Percentiles rank a stretch among this genome's conserved stretches.
phyloP scores from a whole-genome alignment of 2,797 vertebrate genomes.

The Threskiornis aethiopicus region DNA sequence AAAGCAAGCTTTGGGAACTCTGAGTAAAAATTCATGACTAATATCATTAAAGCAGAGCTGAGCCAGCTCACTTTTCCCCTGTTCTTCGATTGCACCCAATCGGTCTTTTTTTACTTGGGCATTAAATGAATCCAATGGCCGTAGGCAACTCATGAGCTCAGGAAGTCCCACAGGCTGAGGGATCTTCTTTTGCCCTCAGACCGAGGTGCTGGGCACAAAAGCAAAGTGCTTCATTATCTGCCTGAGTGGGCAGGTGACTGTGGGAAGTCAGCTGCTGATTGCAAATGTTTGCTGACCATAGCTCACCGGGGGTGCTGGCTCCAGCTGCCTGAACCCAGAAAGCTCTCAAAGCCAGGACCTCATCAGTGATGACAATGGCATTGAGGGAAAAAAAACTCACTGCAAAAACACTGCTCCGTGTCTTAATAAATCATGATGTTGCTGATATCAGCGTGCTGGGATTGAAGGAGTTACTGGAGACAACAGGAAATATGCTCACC shows the following conservation, averaged over 20 bases:
- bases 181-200: neutral
- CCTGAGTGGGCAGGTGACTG: neutral
- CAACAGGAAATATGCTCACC: neutral
- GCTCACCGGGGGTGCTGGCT: neutral
- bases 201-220: neutral
- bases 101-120: neutral
- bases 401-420: neutral
- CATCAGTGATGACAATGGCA: neutral
- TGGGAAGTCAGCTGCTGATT: neutral
- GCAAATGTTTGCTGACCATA: conserved; percentile 15
- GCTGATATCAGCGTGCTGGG: neutral
- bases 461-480: conserved; percentile 1
- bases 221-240: neutral
- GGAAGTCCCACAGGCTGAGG: neutral
- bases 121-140: neutral
- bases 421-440: neutral
- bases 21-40: neutral
- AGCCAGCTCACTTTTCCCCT: neutral
- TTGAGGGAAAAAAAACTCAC: fast-evolving
- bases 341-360: neutral
- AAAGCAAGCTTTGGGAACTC: neutral
- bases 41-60: neutral
- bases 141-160: neutral
- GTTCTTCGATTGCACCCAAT: neutral
- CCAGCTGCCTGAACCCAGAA: neutral